Percentiles rank a stretch among this genome's conserved stretches.
Conservation (phyloP, 2,888 invertebrate species). For the Trachelus stipa region DNA sequence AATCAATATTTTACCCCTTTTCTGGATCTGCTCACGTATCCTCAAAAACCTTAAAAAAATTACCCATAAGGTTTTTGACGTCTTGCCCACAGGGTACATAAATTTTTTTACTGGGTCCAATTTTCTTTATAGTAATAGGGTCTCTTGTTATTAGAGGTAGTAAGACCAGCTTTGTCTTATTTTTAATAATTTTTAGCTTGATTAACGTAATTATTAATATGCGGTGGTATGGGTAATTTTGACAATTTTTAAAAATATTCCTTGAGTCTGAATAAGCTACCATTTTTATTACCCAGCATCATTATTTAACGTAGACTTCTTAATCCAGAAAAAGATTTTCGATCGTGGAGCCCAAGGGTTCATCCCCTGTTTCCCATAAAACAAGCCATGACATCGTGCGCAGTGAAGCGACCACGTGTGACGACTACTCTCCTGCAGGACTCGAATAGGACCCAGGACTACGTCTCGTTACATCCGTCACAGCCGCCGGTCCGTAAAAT, state of each 20-base stretch:
- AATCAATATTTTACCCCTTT: too few species aligned
- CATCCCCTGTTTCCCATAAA: slow-evolving; percentile 55
- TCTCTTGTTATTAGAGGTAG: not conserved
- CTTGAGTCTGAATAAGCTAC: too few species aligned
- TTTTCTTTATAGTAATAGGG: not conserved
- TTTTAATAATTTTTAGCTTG: not conserved
- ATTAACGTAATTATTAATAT: not conserved
- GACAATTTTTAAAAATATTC: not conserved
- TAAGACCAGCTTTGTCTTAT: not conserved
- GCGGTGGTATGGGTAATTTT: not conserved
- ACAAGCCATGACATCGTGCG: slow-evolving; percentile 63
- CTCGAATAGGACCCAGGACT: slow-evolving; percentile 9
- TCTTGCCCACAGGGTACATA: not conserved
- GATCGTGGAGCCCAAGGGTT: slow-evolving; percentile 22
- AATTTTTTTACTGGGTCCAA: not conserved
- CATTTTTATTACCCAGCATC: not conserved
- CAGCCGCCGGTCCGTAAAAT: slow-evolving; percentile 65
- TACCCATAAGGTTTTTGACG: not conserved
- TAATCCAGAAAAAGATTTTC: slow-evolving; percentile 28
- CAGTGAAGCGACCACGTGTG: slow-evolving; percentile 56
- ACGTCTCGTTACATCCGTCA: slow-evolving; percentile 64
- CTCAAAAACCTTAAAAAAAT: not conserved
- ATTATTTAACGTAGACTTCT: not conserved
- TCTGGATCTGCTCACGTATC: too few species aligned
- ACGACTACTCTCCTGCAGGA: slow-evolving; percentile 32